Evolutionary conservation across 2,113 vertebrate genomes (phyloP), one percentile per base, ranked within the genome.

Genomic region (Cheilinus undulatus): DNA sequence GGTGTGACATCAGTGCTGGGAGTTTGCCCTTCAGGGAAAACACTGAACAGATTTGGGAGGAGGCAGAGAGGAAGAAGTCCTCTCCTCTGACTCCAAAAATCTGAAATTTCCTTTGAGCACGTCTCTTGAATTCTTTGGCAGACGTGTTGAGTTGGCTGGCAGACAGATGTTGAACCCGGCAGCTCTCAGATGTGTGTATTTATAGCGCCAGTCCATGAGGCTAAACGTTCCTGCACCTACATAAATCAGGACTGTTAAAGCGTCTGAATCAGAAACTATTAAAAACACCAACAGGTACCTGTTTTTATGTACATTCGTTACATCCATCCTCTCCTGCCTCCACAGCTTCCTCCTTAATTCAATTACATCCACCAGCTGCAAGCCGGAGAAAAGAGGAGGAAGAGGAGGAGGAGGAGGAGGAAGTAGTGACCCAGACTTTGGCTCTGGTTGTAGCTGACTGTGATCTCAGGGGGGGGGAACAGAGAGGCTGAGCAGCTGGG

Each of bases 291-390:
- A 27, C 13, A 73, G 17, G 20, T 52, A 32, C 9, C 3, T 0
- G 38, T 40, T 40, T 40, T 15, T 15, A 40, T 40, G 13, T 4
- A 4, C 38, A 15, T 5, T 3, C 38, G 5, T 43, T 58, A 27
- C 52, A 0, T 69, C 54, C 0, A 19, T 57, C 27, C 0, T 30
- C 14, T 7, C 6, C 38, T 11, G 49, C 45, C n/a, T 51, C 63
- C 48, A n/a, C 28, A 10, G 20, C 72, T 74, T 82, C 83, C 65
- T 77, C 46, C 61, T 77, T 66, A 53, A 75, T 69, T 80, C 75
- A 77, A 80, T 82, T 72, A 77, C 76, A 84, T 80, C 84, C 58
- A 23, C 72, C 78, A 82, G 81, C 78, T 84, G 81, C 72, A 77
- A 60, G 69, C n/a, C 56, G 77, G 53, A 83, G 73, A 69, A 72